Conservation (phyloP, 2,797 vertebrate species). For the Trachurus trachurus region DNA sequence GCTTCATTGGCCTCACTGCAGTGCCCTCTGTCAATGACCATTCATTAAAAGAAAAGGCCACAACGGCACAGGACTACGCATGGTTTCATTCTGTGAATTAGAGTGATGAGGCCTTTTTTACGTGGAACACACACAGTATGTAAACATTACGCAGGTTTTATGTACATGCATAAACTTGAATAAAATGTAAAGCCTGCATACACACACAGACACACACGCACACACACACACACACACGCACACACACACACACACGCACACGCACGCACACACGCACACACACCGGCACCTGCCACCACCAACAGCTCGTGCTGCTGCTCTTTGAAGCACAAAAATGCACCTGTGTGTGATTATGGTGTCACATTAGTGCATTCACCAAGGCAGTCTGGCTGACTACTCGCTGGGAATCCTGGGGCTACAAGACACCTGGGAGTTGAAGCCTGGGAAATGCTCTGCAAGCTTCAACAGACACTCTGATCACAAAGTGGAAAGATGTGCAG, state of each 20-base stretch:
- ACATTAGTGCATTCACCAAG: slow-evolving; percentile 79
- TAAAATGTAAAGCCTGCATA: slow-evolving; percentile 33
- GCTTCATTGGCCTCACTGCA: slow-evolving; percentile 55
- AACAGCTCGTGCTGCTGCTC: slow-evolving; percentile 62
- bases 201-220: slow-evolving; percentile 8
- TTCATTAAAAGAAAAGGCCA: slow-evolving; percentile 40
- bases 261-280: slow-evolving; percentile 16
- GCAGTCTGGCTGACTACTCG: slow-evolving; percentile 61
- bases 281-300: slow-evolving; percentile 59
- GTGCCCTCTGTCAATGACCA: slow-evolving; percentile 57
- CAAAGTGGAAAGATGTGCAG: slow-evolving; percentile 71
- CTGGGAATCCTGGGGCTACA: slow-evolving; percentile 73
- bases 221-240: slow-evolving; percentile 15
- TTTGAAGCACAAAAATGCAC: slow-evolving; percentile 75
- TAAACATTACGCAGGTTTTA: slow-evolving; percentile 13
- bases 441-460: slow-evolving; percentile 71
- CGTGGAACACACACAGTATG: slow-evolving; percentile 16
- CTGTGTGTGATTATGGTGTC: slow-evolving; percentile 82
- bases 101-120: not conserved
- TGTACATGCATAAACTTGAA: not conserved
- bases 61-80: not conserved
- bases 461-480: slow-evolving; percentile 73
- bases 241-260: slow-evolving; percentile 19
- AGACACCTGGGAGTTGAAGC: slow-evolving; percentile 75
- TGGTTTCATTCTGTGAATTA: not conserved